Evolutionary conservation across 1,140 invertebrate genomes (phyloP).

Genomic region (Drosophila sp.): DNA sequence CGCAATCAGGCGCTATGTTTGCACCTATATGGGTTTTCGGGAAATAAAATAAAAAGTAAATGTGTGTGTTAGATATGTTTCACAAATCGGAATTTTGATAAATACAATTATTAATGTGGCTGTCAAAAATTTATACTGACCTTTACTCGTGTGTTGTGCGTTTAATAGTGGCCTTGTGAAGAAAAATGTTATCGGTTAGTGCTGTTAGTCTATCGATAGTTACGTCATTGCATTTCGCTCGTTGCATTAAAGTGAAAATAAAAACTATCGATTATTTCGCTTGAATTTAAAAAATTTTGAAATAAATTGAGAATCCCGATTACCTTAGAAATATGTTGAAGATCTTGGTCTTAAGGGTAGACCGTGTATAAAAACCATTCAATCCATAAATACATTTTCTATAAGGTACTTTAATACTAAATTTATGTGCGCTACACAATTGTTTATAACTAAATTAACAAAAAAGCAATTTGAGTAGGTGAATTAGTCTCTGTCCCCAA

Average conservation of each 20-base stretch:
- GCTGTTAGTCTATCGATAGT: constrained; percentile 21
- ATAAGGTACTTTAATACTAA: background rate
- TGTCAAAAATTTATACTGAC: constrained; percentile 48
- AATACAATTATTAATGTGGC: constrained; percentile 29
- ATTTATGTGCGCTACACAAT: background rate
- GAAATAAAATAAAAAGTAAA: constrained; percentile 26
- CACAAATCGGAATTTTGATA: constrained; percentile 58
- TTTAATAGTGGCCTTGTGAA: constrained; percentile 37
- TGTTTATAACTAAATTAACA: background rate
- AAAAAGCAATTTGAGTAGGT: background rate
- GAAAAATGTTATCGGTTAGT: constrained; percentile 13
- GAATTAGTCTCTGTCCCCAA: constrained; percentile 36
- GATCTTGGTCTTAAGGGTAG: too few relatives aligned
- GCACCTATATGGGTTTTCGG: constrained; percentile 34
- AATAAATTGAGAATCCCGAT: too few relatives aligned
- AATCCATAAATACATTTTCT: too few relatives aligned
- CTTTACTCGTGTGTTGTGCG: constrained; percentile 65
- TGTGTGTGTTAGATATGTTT: constrained; percentile 28
- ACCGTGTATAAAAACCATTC: too few relatives aligned
- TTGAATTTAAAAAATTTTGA: too few relatives aligned
- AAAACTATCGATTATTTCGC: too few relatives aligned
- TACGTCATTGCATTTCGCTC: background rate
- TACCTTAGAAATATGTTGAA: too few relatives aligned
- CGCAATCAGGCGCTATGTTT: constrained; percentile 37
- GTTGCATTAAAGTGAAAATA: too few relatives aligned